phyloP scores from a whole-genome alignment of 2,797 vertebrate genomes.

The Heteromormyrus szaboi region DNA sequence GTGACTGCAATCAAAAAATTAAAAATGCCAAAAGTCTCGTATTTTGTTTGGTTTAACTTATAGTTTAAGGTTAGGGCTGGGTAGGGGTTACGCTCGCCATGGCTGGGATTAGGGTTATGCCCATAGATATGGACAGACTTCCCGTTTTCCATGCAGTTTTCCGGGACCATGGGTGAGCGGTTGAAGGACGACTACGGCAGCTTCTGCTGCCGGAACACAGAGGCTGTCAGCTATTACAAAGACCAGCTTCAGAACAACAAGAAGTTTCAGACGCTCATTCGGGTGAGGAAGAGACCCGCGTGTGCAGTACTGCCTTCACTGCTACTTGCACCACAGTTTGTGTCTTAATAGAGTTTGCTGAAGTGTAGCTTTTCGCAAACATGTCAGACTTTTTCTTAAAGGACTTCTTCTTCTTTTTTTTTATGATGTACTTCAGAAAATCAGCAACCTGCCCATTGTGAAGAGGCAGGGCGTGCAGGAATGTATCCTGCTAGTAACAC shows the following conservation, averaged over 20 bases:
- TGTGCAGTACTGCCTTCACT: not conserved
- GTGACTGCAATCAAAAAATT: not conserved
- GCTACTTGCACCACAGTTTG: not conserved
- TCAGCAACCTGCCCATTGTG: slow-evolving; percentile 75
- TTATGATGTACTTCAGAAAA: slow-evolving; percentile 63
- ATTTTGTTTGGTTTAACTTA: not conserved
- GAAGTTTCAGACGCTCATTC: slow-evolving; percentile 87
- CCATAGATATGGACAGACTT: not conserved
- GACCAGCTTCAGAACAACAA: slow-evolving; percentile 85
- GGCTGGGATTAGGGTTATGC: not conserved
- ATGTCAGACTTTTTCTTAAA: not conserved
- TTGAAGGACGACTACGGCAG: slow-evolving; percentile 82
- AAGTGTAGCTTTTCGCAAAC: not conserved
- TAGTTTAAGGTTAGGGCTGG: not conserved
- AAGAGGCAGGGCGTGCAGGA: slow-evolving; percentile 80
- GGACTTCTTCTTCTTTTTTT: not conserved
- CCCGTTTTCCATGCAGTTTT: slow-evolving; percentile 62
- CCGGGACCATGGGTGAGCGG: slow-evolving; percentile 78
- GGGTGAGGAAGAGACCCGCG: slow-evolving; percentile 55
- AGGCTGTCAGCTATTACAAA: slow-evolving; percentile 85
- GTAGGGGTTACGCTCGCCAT: no score
- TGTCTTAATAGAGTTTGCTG: not conserved
- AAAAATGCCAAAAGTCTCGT: not conserved
- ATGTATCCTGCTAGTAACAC: slow-evolving; percentile 85
- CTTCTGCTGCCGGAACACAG: slow-evolving; percentile 84